A percentile compares a stretch with the other conserved stretches of the same genome.
phyloP scores from a whole-genome alignment of 2,888 invertebrate genomes.

The Metellina segmentata region DNA sequence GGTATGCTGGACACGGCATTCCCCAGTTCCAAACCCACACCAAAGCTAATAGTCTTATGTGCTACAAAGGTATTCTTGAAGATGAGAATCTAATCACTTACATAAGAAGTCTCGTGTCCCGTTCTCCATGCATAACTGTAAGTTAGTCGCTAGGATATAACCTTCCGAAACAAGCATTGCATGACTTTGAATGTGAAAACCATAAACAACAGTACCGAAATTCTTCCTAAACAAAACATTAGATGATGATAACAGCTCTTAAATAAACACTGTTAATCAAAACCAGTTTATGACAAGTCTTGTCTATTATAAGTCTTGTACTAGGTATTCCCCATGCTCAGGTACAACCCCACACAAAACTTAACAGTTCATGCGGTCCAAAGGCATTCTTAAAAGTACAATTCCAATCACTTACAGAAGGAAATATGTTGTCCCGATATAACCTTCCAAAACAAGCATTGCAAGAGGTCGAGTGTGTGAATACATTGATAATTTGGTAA shows the following conservation, averaged over 20 bases:
- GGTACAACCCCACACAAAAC: neutral
- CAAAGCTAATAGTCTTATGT: neutral
- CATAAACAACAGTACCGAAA: no score
- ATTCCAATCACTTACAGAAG: neutral
- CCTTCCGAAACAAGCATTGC: neutral
- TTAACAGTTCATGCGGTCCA: neutral
- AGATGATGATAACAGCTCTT: no score
- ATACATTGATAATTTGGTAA: no score
- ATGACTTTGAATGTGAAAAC: no score
- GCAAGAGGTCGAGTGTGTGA: no score
- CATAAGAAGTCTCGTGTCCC: neutral
- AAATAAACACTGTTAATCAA: no score
- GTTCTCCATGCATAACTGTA: neutral
- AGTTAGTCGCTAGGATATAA: constrained; percentile 13
- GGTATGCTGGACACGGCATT: no score
- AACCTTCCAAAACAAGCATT: neutral
- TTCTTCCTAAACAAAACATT: no score
- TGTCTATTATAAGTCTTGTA: no score
- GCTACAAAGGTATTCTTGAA: neutral
- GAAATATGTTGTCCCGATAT: neutral
- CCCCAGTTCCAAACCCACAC: neutral
- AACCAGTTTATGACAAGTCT: no score
- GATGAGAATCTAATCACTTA: neutral
- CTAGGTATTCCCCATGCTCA: no score
- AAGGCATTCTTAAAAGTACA: neutral